Evolutionary conservation across 2,113 vertebrate genomes (phyloP).

Genomic region (Lepisosteus osseus): DNA sequence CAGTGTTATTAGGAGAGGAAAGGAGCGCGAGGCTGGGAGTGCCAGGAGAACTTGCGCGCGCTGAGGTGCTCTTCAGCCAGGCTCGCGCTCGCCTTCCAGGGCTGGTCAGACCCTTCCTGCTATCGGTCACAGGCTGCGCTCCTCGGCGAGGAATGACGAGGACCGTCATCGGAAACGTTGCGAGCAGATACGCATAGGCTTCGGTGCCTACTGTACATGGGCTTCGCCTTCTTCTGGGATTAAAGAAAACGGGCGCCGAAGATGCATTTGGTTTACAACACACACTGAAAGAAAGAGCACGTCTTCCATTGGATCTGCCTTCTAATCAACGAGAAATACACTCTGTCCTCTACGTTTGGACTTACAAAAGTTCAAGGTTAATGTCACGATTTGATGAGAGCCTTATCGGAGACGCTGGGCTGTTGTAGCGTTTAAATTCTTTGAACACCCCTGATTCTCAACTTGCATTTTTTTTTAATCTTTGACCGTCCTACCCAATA

Average conservation of each 20-base stretch:
- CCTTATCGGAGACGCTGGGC: neutral
- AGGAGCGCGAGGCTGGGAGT: slow-evolving; percentile 20
- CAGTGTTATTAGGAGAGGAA: slow-evolving; percentile 8
- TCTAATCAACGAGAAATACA: neutral
- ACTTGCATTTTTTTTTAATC: no score
- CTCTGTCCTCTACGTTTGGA: slow-evolving; percentile 12
- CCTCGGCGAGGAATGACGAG: neutral
- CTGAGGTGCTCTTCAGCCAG: slow-evolving; percentile 13
- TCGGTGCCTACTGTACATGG: no score
- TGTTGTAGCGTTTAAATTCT: no score
- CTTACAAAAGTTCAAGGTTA: slow-evolving; percentile 27
- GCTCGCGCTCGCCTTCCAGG: slow-evolving; percentile 14
- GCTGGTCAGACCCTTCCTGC: slow-evolving; percentile 1
- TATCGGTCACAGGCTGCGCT: neutral
- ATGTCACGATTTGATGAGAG: neutral
- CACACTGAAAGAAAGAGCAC: neutral
- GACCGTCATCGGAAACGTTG: neutral
- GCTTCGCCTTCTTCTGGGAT: slow-evolving; percentile 1
- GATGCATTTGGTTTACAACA: neutral
- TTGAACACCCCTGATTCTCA: no score
- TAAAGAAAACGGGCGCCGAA: neutral
- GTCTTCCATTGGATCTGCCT: neutral
- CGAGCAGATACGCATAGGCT: neutral
- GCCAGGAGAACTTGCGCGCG: slow-evolving; percentile 13
- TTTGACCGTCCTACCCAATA: no score